Evolutionary conservation across 2,797 vertebrate species (phyloP).

Genomic region (Numenius phaeopus): DNA sequence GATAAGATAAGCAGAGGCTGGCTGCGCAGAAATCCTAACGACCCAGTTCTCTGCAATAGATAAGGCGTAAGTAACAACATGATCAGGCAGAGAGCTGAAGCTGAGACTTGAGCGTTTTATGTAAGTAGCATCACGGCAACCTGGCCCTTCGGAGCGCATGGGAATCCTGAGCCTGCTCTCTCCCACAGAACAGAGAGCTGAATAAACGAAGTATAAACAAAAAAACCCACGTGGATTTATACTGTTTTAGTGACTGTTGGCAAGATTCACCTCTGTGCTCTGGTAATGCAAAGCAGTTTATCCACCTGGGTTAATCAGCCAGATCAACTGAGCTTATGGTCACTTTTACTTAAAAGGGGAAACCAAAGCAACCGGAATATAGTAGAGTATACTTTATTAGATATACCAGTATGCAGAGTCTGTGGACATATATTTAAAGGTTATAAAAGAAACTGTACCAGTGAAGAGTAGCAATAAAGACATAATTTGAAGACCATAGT

Average conservation of each 20-base stretch:
- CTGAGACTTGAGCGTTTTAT: neutral
- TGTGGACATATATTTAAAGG: neutral
- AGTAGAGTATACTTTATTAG: neutral
- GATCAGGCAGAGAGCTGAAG: neutral
- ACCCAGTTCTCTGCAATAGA: conserved; percentile 6
- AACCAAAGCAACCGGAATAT: neutral
- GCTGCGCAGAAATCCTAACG: conserved; percentile 24
- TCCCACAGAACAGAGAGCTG: neutral
- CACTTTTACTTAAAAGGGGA: neutral
- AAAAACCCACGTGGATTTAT: neutral
- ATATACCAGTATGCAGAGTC: neutral
- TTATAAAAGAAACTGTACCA: neutral
- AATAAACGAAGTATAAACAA: conserved; percentile 3
- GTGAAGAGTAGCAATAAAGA: neutral
- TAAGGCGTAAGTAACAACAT: conserved; percentile 1
- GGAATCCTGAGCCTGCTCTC: neutral
- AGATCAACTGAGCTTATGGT: neutral
- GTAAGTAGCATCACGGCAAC: neutral
- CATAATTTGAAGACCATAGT: neutral
- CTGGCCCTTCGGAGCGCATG: neutral
- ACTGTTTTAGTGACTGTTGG: neutral
- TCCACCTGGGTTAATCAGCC: neutral
- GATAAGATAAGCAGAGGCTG: neutral
- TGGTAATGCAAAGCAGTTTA: neutral
- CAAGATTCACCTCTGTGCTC: neutral